Evolutionary conservation across 2,113 vertebrate genomes (phyloP).

Genomic region (Catharus minimus): DNA sequence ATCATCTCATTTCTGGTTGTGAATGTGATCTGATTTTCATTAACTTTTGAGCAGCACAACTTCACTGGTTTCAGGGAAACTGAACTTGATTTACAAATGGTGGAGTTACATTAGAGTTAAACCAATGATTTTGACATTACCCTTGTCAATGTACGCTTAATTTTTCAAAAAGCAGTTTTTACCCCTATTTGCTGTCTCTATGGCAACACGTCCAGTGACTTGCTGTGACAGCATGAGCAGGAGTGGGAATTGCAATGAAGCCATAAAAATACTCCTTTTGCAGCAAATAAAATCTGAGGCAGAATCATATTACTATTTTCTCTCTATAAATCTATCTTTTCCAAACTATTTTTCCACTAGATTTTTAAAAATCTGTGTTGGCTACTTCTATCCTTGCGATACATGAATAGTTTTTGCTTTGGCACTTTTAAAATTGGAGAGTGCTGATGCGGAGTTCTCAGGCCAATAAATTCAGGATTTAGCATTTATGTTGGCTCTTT

Average conservation of each 20-base stretch:
- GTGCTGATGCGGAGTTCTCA: background rate
- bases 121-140: background rate
- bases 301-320: background rate
- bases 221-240: background rate
- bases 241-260: background rate
- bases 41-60: background rate
- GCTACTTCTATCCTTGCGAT: background rate
- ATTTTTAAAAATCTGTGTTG: background rate
- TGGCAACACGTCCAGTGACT: background rate
- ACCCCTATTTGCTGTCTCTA: background rate
- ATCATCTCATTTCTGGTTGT: background rate
- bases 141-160: background rate
- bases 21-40: background rate
- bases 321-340: background rate
- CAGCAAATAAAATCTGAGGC: background rate
- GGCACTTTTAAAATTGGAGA: background rate
- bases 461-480: conserved; percentile 24
- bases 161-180: background rate
- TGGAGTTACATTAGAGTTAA: background rate
- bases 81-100: background rate
- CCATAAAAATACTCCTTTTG: background rate
- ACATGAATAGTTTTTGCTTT: background rate
- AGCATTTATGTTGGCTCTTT: conserved; percentile 14
- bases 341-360: background rate
- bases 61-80: background rate